Conservation (phyloP, 2,888 invertebrate genomes). For the Odontocerum albicorne region DNA sequence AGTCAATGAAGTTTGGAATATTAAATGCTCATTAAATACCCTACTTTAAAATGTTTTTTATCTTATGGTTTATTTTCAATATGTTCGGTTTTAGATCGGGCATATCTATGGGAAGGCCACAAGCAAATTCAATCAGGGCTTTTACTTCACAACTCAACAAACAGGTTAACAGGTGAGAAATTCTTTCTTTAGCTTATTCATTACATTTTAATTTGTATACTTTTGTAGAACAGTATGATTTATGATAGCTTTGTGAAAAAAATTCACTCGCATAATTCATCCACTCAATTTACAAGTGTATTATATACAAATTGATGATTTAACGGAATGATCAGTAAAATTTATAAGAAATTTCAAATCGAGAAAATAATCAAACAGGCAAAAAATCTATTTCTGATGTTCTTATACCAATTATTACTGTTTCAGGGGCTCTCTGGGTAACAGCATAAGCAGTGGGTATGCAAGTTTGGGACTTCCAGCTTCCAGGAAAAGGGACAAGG, state of each 20-base stretch:
- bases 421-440: conserved; percentile 32
- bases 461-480: conserved; percentile 23
- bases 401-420: not conserved
- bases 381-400: not conserved
- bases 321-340: too few relatives aligned
- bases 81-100: conserved; percentile 19
- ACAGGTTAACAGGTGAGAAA: conserved; percentile 32
- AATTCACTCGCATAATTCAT: too few relatives aligned
- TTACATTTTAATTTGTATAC: not conserved
- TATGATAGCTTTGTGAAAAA: too few relatives aligned
- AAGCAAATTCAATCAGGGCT: conserved; percentile 24
- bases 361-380: not conserved
- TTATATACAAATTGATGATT: too few relatives aligned
- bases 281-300: too few relatives aligned
- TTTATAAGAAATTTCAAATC: not conserved
- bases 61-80: not conserved
- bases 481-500: conserved; percentile 31
- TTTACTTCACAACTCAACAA: conserved; percentile 32
- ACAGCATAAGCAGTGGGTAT: conserved; percentile 22
- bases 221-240: too few relatives aligned
- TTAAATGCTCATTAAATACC: too few relatives aligned
- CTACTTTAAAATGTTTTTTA: too few relatives aligned
- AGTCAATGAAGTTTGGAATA: too few relatives aligned
- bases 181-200: too few relatives aligned
- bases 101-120: conserved; percentile 23